Percentiles rank a stretch among this genome's conserved stretches.
Evolutionary conservation across 2,888 invertebrate species (phyloP).

Genomic region (Emmelina monodactyla): DNA sequence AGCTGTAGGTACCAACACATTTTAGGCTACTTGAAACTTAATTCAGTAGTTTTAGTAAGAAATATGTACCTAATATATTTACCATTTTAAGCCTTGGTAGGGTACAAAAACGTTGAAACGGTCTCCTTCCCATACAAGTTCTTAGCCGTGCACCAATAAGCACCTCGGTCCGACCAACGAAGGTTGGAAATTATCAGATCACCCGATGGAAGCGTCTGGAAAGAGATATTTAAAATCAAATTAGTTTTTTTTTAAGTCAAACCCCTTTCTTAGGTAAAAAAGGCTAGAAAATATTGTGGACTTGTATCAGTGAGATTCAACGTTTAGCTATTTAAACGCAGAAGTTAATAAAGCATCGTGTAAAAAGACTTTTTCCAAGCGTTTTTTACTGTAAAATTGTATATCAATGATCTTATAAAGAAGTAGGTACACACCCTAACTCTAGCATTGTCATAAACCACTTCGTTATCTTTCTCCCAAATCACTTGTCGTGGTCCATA

Average conservation of each 20-base stretch:
- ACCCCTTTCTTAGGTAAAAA: too few species aligned
- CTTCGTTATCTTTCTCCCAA: slow-evolving; percentile 71
- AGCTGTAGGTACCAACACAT: too few species aligned
- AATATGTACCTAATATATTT: slow-evolving; percentile 10
- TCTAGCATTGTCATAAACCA: slow-evolving; percentile 57
- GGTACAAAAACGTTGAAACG: slow-evolving; percentile 77
- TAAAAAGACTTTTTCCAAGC: too few species aligned
- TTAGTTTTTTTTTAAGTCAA: too few species aligned
- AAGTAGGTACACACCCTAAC: slow-evolving; percentile 37
- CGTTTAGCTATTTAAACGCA: too few species aligned
- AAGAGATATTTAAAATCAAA: too few species aligned
- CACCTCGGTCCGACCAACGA: slow-evolving; percentile 84
- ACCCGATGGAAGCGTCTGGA: slow-evolving; percentile 74
- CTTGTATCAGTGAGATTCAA: too few species aligned
- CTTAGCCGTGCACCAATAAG: slow-evolving; percentile 77
- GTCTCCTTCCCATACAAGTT: slow-evolving; percentile 71
- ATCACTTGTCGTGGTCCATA: slow-evolving; percentile 67
- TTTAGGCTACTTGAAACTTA: slow-evolving; percentile 6
- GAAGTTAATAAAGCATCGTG: too few species aligned
- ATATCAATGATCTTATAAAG: neutral
- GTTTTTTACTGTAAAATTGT: neutral
- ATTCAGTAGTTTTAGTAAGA: too few species aligned
- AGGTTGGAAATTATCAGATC: slow-evolving; percentile 77
- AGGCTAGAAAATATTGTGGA: too few species aligned
- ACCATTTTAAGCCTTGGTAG: slow-evolving; percentile 50